Percentiles rank a stretch among this genome's conserved stretches.
Evolutionary conservation across 2,113 vertebrate species (phyloP).

Genomic region (Hemiprocne comata): DNA sequence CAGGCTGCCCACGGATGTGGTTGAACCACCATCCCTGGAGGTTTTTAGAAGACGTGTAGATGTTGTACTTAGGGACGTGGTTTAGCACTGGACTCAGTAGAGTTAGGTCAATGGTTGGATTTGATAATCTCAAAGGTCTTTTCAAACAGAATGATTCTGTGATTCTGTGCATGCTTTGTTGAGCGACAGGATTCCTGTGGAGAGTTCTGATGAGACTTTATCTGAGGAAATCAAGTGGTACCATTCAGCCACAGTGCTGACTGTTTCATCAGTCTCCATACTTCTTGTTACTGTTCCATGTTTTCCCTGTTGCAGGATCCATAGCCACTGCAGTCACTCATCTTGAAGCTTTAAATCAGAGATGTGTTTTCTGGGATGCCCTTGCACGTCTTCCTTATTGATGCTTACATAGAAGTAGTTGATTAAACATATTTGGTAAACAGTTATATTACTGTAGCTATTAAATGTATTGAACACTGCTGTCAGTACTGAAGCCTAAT

Average conservation of each 20-base stretch:
- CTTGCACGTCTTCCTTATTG: neutral
- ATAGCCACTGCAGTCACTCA: neutral
- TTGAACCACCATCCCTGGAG: too few relatives aligned
- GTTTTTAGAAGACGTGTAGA: too few relatives aligned
- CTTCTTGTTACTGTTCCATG: neutral
- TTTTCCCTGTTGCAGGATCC: neutral
- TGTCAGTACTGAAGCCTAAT: neutral
- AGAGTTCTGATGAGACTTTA: neutral
- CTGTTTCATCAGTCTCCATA: neutral
- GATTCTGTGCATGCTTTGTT: neutral
- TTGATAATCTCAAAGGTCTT: too few relatives aligned
- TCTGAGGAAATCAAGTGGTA: neutral
- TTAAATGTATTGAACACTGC: neutral
- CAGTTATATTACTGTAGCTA: neutral
- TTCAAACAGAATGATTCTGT: too few relatives aligned
- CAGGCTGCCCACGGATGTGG: too few relatives aligned
- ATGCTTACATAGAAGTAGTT: neutral
- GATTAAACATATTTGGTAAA: neutral
- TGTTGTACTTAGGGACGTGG: too few relatives aligned
- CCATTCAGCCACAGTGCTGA: neutral
- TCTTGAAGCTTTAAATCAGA: neutral
- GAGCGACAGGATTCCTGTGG: neutral
- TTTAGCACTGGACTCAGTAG: too few relatives aligned
- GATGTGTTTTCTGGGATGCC: neutral
- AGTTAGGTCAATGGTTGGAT: too few relatives aligned